phyloP scores from a whole-genome alignment of 2,797 vertebrate species.

The Molossus molossus region DNA sequence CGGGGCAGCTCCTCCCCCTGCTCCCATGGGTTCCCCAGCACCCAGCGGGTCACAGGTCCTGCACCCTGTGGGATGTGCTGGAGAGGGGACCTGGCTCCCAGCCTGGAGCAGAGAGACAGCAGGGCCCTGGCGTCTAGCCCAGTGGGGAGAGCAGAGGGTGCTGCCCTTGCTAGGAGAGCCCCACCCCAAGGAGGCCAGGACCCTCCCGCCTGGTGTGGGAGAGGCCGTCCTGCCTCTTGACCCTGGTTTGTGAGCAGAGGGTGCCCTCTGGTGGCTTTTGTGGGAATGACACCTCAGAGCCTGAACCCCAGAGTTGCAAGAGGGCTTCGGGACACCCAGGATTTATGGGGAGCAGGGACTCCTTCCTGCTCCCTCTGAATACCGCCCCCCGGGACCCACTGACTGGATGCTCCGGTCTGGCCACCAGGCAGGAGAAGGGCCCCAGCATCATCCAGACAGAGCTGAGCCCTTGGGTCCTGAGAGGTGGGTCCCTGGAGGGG shows the following conservation, averaged over 20 bases:
- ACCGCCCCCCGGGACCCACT: fast-evolving
- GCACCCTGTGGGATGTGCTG: background rate
- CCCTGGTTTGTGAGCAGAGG: background rate
- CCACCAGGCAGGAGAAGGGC: constrained; percentile 6
- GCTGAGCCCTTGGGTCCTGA: background rate
- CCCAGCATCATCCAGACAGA: background rate
- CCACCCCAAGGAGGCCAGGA: background rate
- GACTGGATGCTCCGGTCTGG: background rate
- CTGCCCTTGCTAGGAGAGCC: background rate
- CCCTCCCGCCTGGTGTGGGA: background rate
- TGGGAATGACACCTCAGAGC: background rate
- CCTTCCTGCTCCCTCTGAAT: fast-evolving
- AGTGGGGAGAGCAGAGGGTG: background rate
- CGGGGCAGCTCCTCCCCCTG: background rate
- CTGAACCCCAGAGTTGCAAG: background rate
- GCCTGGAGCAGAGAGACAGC: background rate
- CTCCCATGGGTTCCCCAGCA: background rate
- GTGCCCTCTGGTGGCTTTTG: constrained; percentile 57
- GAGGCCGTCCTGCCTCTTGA: background rate
- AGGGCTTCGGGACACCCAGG: background rate
- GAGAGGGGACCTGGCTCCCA: background rate
- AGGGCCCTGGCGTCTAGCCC: background rate
- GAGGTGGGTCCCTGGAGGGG: background rate
- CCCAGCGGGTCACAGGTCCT: background rate
- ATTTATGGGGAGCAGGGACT: too few species aligned